phyloP scores from a whole-genome alignment of 2,797 vertebrate species.

The Linurgus olivaceus region DNA sequence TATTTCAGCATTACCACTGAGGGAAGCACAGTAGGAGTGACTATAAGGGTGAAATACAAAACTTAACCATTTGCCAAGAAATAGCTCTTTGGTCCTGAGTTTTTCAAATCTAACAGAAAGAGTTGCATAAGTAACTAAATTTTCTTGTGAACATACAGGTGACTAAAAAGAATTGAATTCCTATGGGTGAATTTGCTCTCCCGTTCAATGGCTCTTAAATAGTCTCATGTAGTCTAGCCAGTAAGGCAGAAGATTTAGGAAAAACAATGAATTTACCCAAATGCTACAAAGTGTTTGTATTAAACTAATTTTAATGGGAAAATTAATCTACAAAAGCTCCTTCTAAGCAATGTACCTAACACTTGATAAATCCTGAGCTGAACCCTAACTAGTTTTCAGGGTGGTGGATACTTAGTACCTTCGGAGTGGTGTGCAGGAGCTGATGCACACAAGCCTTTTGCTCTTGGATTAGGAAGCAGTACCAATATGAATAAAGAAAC shows the following conservation, averaged over 20 bases:
- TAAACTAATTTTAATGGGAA: conserved; percentile 13
- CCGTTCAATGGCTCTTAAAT: not conserved
- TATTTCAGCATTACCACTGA: conserved; percentile 45
- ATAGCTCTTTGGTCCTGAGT: not conserved
- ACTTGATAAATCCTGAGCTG: not conserved
- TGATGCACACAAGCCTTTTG: not conserved
- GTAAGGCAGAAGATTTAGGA: not conserved
- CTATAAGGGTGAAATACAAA: conserved; percentile 32
- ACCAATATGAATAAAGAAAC: not conserved
- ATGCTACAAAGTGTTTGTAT: not conserved
- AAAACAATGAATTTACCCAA: not conserved
- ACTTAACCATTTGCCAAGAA: not conserved
- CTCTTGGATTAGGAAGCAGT: not conserved
- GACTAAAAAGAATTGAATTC: not conserved
- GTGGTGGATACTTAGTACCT: not conserved
- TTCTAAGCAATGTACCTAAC: not conserved
- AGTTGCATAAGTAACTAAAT: not conserved
- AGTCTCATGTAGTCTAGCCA: not conserved
- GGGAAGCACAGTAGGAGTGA: conserved; percentile 9
- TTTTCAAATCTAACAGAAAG: not conserved
- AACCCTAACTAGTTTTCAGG: not conserved
- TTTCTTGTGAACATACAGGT: not conserved
- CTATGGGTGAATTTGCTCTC: not conserved
- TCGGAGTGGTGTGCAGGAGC: not conserved
- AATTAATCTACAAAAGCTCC: conserved; percentile 3